A percentile compares a stretch with the other conserved stretches of the same genome.
Evolutionary conservation across 2,888 invertebrate species (phyloP).

Genomic region (Thymelicus acteon): DNA sequence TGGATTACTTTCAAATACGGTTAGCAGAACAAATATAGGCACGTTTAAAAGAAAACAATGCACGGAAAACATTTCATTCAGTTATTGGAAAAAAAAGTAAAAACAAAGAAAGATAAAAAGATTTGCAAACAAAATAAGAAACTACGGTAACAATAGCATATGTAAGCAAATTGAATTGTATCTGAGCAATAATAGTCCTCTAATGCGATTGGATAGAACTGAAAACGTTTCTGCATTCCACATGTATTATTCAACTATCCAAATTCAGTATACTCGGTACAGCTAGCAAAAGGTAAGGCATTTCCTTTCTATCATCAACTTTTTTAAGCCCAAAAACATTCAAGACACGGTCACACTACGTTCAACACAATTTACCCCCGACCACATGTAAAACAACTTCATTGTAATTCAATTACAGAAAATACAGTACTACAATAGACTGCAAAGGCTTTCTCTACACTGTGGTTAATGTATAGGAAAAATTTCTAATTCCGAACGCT

Average conservation of each 20-base stretch:
- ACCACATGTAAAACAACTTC: conserved; percentile 27
- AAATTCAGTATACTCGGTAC: conserved; percentile 32
- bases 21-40: conserved; percentile 5
- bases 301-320: conserved; percentile 40
- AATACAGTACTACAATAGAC: conserved; percentile 17
- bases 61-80: conserved; percentile 18
- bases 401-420: conserved; percentile 14
- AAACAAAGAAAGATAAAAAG: conserved; percentile 30
- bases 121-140: conserved; percentile 29
- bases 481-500: conserved; percentile 72
- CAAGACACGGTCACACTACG: conserved; percentile 18
- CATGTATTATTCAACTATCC: conserved; percentile 59
- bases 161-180: conserved; percentile 43
- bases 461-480: conserved; percentile 70
- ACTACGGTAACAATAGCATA: conserved; percentile 8
- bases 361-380: neutral
- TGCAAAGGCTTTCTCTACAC: conserved; percentile 49
- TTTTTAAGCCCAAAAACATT: conserved; percentile 28
- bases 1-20: conserved; percentile 1
- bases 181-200: conserved; percentile 49
- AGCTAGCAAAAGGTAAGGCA: conserved; percentile 40
- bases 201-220: conserved; percentile 49
- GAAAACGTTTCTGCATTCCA: conserved; percentile 53
- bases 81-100: conserved; percentile 15
- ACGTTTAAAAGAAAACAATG: neutral